Base-by-base conservation (phyloP, 2,888 invertebrate species). In the Encarsia formosa region DNA sequence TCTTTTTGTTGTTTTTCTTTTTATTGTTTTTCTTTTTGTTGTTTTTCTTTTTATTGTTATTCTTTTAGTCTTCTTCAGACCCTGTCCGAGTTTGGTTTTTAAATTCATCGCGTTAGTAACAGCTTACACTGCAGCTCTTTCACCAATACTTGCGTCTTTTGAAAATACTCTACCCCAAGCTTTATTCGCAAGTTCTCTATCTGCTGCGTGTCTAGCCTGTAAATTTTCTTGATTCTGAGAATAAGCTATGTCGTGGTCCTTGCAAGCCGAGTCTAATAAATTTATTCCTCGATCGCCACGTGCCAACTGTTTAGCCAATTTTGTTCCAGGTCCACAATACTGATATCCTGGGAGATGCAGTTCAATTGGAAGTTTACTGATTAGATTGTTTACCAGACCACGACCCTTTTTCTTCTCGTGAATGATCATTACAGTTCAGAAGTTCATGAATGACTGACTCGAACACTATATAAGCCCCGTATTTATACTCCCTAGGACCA, bases 291-390 rank as follows among this genome's bases (percentile, higher is more conserved):
- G 43, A 57, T 64, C 63, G 35, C 63, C 61, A 24, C 62, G 54
- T 6, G 49, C 52, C 24, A 67, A 59, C 34, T 65, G 51, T 52
- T 63, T 43, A 26, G 44, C 32, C 51, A 65, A 51, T 56, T 65
- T 61, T 35, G 63, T 65, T 15, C 65, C 65, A 8, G 64, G 64
- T 16, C 62, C 65, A 51, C 64, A 66, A 49, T 59, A 67, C 23
- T 66, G 61, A 58, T 67, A 65, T 2, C 61, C 63, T 1, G 58
- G 56, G 6, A 59, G 15, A 38, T 61, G 61, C 6, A 60, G 31
- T 45, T 60, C 57, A 1, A 61, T 11, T 31, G 59, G 59, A 19
- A 60, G 44, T 20, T 48, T 58, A 46, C 52, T 58, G 11, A 56
- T 56, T n/a, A 56, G 6, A 11, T 23, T 45, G n/a, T 35, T 45